Percentiles rank a stretch among this genome's conserved stretches.
These are phyloP conservation scores for Muscicapa adusta DNA, from an alignment of 2,113 vertebrate genomes.

Conservation along the genomic window DNA sequence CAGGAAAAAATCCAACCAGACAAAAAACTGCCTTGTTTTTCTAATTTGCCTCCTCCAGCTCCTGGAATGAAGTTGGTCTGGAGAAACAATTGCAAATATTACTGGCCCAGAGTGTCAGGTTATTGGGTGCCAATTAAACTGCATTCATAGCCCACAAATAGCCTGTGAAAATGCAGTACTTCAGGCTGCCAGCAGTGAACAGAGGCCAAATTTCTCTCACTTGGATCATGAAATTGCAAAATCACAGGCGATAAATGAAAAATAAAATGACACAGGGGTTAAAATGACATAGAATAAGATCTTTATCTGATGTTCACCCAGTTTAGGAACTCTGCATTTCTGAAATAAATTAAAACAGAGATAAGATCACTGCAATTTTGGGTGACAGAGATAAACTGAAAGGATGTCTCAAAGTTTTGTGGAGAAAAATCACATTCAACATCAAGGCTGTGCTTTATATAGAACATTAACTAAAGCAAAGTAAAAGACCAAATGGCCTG, in stretches of 20 bases:
- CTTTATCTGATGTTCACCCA: slow-evolving; percentile 5
- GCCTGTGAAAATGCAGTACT: neutral
- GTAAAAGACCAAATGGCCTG: neutral
- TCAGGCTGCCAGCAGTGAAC: neutral
- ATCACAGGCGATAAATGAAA: slow-evolving; percentile 20
- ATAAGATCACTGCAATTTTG: slow-evolving; percentile 23
- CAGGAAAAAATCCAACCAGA: neutral
- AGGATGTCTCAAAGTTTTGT: neutral
- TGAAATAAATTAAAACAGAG: slow-evolving; percentile 28
- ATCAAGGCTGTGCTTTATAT: neutral
- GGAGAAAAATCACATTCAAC: neutral
- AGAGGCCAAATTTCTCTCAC: slow-evolving; percentile 4
- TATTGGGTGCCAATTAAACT: neutral
- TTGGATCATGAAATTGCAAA: neutral
- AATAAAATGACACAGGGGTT: slow-evolving; percentile 12
- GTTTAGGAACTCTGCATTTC: neutral
- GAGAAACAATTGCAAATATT: neutral
- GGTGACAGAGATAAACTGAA: neutral
- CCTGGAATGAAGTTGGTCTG: neutral
- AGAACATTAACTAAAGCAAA: neutral
- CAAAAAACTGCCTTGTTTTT: neutral
- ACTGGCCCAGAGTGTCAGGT: neutral
- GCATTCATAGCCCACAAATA: neutral
- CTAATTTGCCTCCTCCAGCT: neutral
- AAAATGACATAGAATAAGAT: slow-evolving; percentile 9